Evolutionary conservation across 53 echinoderm and acorn worm genomes (phyloP), one percentile per base, ranked within the genome.

Genomic region (Pentamera pediparva): DNA sequence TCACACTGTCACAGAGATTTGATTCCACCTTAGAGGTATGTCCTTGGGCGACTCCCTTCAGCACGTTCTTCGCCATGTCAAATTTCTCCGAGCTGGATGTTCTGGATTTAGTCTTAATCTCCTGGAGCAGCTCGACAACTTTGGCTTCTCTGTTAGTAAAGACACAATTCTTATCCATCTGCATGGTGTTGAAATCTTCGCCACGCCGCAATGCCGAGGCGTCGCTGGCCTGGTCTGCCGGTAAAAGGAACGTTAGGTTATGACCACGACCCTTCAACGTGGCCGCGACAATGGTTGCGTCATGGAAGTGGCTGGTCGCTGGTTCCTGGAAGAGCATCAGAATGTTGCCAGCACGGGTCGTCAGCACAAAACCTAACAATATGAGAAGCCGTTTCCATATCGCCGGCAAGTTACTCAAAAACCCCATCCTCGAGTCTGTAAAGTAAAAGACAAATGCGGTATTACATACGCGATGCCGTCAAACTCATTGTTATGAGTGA

Each of bases 321-420:
- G 70, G 70, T 70, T 70, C 36, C 27, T 70, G 28, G 52, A 70
- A 70, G 11, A 50, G 30, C 49, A 70, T 50, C 29, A 70, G 30
- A 28, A 70, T 48, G 51, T 70, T 70, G 17, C 22, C 20, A 40
- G 65, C 21, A 38, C 28, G 24, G n/a, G n/a, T n/a, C n/a, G n/a
- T n/a, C n/a, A n/a, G n/a, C n/a, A n/a, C n/a, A n/a, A n/a, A n/a
- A n/a, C n/a, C n/a, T n/a, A n/a, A n/a, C n/a, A n/a, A n/a, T n/a
- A n/a, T n/a, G n/a, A n/a, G n/a, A n/a, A n/a, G n/a, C n/a, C n/a
- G n/a, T n/a, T n/a, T n/a, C n/a, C n/a, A n/a, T n/a, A n/a, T n/a
- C n/a, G n/a, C n/a, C n/a, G n/a, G n/a, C n/a, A n/a, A n/a, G n/a
- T n/a, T n/a, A n/a, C n/a, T n/a, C n/a, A n/a, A n/a, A n/a, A n/a